Evolutionary conservation across 2,888 invertebrate species (phyloP), one percentile per base, ranked within the genome.

Genomic region (Baronia brevicornis): DNA sequence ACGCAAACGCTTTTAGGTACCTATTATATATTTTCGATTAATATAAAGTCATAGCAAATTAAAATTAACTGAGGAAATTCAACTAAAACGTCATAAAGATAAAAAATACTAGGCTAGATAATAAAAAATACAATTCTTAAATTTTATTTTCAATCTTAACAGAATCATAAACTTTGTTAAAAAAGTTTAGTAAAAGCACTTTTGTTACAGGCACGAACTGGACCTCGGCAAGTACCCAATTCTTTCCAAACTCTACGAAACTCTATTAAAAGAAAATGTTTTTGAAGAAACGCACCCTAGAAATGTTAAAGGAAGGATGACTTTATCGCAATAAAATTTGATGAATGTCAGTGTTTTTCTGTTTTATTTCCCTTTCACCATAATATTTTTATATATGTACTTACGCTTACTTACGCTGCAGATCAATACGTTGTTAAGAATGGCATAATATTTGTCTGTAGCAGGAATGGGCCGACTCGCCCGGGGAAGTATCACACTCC

Each of bases 241-340:
- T 6, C 44, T 78, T 14, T 51, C 53, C 5, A 67, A 54, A 44
- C 43, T 84, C 2, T 78, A 71, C 48, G 52, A 66, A 18, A 56
- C 46, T 11, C 53, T 85, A 33, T 42, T 73, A 24, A 59, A 67
- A 22, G 67, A 79, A 44, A 48, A 69, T 31, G 29, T 67, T 8
- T 73, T 84, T 40, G 45, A 54, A 30, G 52, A 62, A 36, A 79
- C 78, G 5, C 82, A 78, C 39, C 82, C 82, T 0, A 44, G 51
- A 30, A 51, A 39, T 3, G 33, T 68, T 5, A 64, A 60, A 48
- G 15, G 36, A 14, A 30, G 38, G 34, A 42, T 34, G 38, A n/a
- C n/a, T n/a, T n/a, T n/a, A 27, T 22, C 8, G 10, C 8, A 14
- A 11, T 8, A 15, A 29, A 22, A 6, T 6, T n/a, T 12, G 5